phyloP scores from a whole-genome alignment of 1,140 invertebrate genomes.

The Drosophila obscura region DNA sequence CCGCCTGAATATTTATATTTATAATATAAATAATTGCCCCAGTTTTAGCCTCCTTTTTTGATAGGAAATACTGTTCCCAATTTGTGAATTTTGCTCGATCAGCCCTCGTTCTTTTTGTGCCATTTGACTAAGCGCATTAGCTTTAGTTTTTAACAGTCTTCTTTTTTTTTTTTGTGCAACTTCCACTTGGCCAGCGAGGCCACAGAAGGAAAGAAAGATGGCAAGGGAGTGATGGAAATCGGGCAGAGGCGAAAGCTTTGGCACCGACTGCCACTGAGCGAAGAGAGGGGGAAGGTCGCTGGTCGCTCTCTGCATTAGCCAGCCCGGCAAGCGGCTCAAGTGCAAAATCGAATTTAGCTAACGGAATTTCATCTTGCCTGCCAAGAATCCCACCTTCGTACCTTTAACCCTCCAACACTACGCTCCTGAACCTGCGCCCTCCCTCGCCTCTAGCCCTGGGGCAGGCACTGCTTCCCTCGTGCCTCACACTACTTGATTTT shows the following conservation, averaged over 20 bases:
- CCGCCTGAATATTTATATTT: too few species aligned
- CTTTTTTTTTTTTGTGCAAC: slow-evolving; percentile 46
- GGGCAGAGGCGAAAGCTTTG: too few species aligned
- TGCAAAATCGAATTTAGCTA: slow-evolving; percentile 80
- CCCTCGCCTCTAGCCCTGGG: too few species aligned
- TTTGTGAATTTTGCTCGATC: not conserved
- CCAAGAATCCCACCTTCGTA: slow-evolving; percentile 42
- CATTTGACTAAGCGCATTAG: slow-evolving; percentile 43
- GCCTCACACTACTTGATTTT: not conserved
- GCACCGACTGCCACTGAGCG: too few species aligned
- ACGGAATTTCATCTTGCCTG: slow-evolving; percentile 74
- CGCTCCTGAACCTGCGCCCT: too few species aligned
- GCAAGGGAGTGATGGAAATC: too few species aligned
- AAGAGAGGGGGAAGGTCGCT: slow-evolving; percentile 48
- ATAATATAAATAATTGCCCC: too few species aligned
- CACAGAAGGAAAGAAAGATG: slow-evolving; percentile 31
- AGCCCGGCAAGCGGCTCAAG: slow-evolving; percentile 71
- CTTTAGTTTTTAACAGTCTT: slow-evolving; percentile 55
- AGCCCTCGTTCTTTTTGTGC: slow-evolving; percentile 2
- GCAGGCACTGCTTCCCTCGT: too few species aligned
- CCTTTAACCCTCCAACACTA: slow-evolving; percentile 4
- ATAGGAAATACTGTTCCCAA: too few species aligned
- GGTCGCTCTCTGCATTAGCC: slow-evolving; percentile 61
- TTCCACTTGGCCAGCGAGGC: slow-evolving; percentile 51
- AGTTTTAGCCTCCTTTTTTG: too few species aligned